A percentile compares a stretch with the other conserved stretches of the same genome.
phyloP scores from a whole-genome alignment of 1,140 invertebrate species.

The Polypedilum pembai region DNA sequence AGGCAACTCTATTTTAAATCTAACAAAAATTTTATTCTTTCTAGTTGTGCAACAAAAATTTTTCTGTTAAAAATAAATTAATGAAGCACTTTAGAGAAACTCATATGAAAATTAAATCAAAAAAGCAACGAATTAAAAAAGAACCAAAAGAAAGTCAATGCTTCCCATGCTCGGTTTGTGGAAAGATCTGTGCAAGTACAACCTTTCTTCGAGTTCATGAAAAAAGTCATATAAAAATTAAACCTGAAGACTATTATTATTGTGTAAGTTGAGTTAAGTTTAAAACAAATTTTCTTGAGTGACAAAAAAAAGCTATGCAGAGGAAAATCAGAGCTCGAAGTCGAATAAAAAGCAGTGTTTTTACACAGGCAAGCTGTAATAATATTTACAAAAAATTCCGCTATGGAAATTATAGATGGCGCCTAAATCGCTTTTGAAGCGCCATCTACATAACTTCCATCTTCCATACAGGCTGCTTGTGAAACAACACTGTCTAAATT shows the following conservation, averaged over 20 bases:
- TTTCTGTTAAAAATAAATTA: neutral
- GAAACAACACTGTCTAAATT: too few species aligned
- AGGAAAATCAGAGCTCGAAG: too few species aligned
- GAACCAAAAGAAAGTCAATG: constrained; percentile 5
- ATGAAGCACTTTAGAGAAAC: neutral
- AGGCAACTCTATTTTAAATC: too few species aligned
- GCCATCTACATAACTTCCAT: too few species aligned
- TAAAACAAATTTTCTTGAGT: neutral
- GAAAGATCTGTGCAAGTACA: neutral
- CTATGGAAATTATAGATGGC: too few species aligned
- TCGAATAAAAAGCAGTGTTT: too few species aligned
- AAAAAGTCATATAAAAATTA: neutral
- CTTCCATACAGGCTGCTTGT: too few species aligned
- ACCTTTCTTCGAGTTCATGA: neutral
- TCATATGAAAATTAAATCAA: neutral
- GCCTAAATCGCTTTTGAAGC: too few species aligned
- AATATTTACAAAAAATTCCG: too few species aligned
- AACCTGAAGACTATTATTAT: constrained; percentile 4
- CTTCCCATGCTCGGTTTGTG: neutral
- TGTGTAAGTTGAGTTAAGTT: neutral
- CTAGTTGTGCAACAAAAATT: neutral
- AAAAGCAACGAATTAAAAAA: neutral
- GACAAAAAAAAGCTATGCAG: too few species aligned
- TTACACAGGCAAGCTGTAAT: too few species aligned
- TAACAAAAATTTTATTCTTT: neutral